These are phyloP conservation scores for Erythrocercus mccallii DNA, from an alignment of 2,113 vertebrate genomes.

Conservation along the genomic window DNA sequence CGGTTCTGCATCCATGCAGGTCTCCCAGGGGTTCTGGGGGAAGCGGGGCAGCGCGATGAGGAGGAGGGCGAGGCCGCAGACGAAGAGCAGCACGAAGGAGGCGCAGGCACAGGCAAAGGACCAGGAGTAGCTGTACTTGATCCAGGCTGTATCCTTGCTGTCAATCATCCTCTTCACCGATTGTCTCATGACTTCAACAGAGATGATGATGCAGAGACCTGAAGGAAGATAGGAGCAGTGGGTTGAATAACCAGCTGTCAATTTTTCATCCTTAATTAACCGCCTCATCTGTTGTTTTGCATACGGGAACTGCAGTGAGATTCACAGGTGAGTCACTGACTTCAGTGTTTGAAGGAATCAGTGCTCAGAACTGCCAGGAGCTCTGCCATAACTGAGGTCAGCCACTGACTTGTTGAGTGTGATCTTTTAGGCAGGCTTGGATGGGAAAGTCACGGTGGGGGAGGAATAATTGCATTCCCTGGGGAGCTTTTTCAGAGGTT, in stretches of 20 bases:
- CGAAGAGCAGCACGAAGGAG: conserved; percentile 86
- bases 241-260: background rate
- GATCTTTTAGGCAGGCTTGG: background rate
- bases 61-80: conserved; percentile 85
- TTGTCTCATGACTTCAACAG: conserved; percentile 94
- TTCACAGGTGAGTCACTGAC: conserved; percentile 2
- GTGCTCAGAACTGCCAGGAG: background rate
- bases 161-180: conserved; percentile 95
- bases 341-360: background rate
- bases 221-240: conserved; percentile 26
- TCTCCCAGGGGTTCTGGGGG: conserved; percentile 97
- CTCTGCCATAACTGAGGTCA: background rate
- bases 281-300: background rate
- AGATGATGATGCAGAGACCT: conserved; percentile 94
- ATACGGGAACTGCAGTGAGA: background rate
- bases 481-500: background rate
- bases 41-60: conserved; percentile 93
- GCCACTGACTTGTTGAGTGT: background rate
- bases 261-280: background rate
- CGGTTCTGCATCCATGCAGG: conserved; percentile 93
- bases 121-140: conserved; percentile 88
- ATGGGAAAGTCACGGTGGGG: background rate
- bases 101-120: conserved; percentile 91
- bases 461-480: background rate
- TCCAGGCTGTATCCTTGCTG: conserved; percentile 91